Evolutionary conservation across 2,113 vertebrate genomes (phyloP), one percentile per base, ranked within the genome.

Genomic region (Hemicordylus capensis): DNA sequence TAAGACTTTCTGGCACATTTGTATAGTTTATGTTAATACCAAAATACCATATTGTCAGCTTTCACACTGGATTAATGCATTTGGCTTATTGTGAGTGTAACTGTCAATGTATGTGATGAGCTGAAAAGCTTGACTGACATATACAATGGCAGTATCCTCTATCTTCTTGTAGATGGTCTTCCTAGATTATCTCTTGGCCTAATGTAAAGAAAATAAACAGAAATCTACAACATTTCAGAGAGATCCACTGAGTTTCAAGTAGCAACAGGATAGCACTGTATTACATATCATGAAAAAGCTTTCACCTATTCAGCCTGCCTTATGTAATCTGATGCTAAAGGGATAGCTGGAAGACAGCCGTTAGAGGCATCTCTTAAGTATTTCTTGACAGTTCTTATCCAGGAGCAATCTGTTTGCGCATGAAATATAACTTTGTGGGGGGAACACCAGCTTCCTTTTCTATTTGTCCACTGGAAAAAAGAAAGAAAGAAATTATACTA

Each of bases 381-480:
- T 93, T 95, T 89, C 63, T 80, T 95, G 93, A 94, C 87, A 95
- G 90, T 92, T 90, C 90, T 85, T 95, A 95, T 86, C 93, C 37
- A 59, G 90, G 93, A 90, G 95, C 85, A 87, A 79, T 92, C 90
- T 94, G 59, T 91, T 95, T 92, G 89, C 83, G 80, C 56, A 67
- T 64, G 89, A 96, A 96, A 93, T 87, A 80, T 85, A 86, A 93
- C 88, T 93, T 91, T 93, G 94, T 93, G 83, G 89, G 94, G 92
- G 95, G 96, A 97, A 93, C 86, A 91, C 56, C 79, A 93, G 90
- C 93, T 94, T 94, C 92, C 89, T 92, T 63, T 85, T 91, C 84
- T 90, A 69, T 95, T 88, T 93, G 96, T 96, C 95, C 90, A 93
- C 96, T 96, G 95, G 88, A 94, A 91, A 95, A 91, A 79, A 90